Base-by-base conservation (phyloP, 2,113 vertebrate genomes). In the Nanorana parkeri region DNA sequence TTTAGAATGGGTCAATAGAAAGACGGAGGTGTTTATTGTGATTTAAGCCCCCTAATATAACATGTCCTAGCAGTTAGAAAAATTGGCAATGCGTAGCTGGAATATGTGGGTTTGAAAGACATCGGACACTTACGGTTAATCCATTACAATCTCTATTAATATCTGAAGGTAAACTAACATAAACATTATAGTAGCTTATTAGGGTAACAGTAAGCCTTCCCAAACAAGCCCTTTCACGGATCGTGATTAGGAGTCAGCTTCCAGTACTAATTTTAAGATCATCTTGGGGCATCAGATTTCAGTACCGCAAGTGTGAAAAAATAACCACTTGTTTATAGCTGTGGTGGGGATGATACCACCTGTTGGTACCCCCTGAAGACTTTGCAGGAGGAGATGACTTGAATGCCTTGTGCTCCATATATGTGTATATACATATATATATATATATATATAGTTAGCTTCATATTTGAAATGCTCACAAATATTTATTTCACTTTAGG, bases 401-500 rank as follows among this genome's bases (percentile, higher is more conserved):
- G 52, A 32, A 71, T 69, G 56, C 65, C 10, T 19, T 60, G 60
- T 63, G 55, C 60, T 83, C 23, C 63, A 63, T 80, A 74, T 78
- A 63, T 84, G 86, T 81, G 73, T 83, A n/a, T n/a, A n/a, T n/a
- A n/a, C n/a, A n/a, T n/a, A n/a, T n/a, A n/a, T n/a, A n/a, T n/a
- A n/a, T n/a, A n/a, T n/a, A n/a, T n/a, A n/a, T n/a, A n/a, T n/a
- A n/a, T n/a, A n/a, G n/a, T 83, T 75, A 23, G 24, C 8, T 26
- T 52, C 11, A 19, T 84, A n/a, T 80, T 84, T 88, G 55, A 86
- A 28, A 85, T 81, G 13, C 36, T 60, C 56, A 28, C n/a, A 61
- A 17, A 36, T 65, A 83, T 76, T 87, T 87, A 81, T 60, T 84
- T 85, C 11, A 78, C 77, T 76, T 28, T 83, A 17, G 23, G 32